A percentile compares a stretch with the other conserved stretches of the same genome.
Conservation (phyloP, 2,797 vertebrate genomes). For the Acestrorhynchus altus region DNA sequence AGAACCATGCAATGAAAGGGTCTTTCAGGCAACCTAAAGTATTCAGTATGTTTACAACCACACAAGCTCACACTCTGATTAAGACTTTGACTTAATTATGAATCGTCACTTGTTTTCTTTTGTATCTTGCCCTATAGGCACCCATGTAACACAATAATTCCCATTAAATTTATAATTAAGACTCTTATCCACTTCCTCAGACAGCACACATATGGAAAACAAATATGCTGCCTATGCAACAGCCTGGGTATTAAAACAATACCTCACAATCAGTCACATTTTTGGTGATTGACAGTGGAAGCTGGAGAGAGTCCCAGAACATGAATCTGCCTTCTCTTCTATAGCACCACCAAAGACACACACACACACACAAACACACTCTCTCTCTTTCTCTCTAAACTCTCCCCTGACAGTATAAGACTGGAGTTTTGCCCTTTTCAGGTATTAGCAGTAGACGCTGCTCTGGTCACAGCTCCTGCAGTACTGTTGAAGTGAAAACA, state of each 20-base stretch:
- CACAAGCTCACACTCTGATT: not conserved
- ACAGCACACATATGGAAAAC: not conserved
- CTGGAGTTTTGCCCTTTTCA: not conserved
- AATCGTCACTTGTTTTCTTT: not conserved
- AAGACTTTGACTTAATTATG: not conserved
- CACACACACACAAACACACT: conserved; percentile 14
- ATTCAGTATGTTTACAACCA: not conserved
- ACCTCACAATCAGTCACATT: not conserved
- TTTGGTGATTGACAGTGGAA: not conserved
- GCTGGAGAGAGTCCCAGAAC: not conserved
- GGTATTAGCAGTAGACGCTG: not conserved
- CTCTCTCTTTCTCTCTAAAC: not conserved
- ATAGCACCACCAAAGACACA: not conserved
- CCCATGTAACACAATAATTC: not conserved
- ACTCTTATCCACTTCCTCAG: not conserved
- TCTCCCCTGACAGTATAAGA: not conserved
- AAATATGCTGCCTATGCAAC: not conserved
- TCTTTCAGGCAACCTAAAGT: too few relatives aligned
- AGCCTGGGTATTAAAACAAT: not conserved
- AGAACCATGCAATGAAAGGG: too few relatives aligned
- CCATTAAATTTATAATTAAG: conserved; percentile 3
- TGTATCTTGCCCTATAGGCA: not conserved
- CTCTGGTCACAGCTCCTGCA: conserved; percentile 6
- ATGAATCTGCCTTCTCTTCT: not conserved
- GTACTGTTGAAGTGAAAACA: conserved; percentile 23